These are phyloP conservation scores for Fissipunctia ypsillon DNA, from an alignment of 2,888 invertebrate species.

Conservation along the genomic window DNA sequence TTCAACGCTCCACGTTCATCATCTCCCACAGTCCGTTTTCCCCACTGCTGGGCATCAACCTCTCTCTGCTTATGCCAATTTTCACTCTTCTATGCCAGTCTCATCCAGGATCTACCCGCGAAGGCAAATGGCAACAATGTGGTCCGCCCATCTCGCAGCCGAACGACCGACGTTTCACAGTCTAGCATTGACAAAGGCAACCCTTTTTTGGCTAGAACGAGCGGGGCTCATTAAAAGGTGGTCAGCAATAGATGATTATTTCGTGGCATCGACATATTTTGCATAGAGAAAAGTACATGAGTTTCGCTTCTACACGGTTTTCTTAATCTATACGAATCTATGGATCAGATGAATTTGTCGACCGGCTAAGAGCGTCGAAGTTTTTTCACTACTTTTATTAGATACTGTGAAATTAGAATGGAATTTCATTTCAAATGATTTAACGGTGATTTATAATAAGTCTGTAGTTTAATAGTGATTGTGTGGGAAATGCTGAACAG, in stretches of 20 bases:
- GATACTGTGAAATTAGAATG: slow-evolving; percentile 64
- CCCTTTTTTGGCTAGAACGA: background rate
- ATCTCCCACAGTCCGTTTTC: background rate
- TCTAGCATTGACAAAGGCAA: background rate
- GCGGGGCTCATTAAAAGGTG: background rate
- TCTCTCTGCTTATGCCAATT: background rate
- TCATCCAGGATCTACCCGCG: background rate
- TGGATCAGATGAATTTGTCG: slow-evolving; percentile 63
- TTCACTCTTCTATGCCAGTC: background rate
- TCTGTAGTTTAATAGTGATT: slow-evolving; percentile 15
- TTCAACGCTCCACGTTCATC: background rate
- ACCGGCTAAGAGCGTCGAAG: slow-evolving; percentile 25
- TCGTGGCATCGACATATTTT: background rate
- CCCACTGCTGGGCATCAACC: background rate
- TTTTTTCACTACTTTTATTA: slow-evolving; percentile 52
- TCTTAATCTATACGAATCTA: slow-evolving; percentile 37
- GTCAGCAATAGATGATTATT: background rate
- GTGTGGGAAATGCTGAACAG: slow-evolving; percentile 26
- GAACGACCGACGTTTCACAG: background rate
- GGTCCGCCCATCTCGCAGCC: background rate
- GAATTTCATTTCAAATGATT: slow-evolving; percentile 55
- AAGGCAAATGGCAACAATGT: background rate
- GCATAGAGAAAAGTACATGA: background rate
- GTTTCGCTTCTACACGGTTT: background rate
- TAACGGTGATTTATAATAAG: slow-evolving; percentile 19